Base-by-base conservation (phyloP, 2,888 invertebrate genomes). In the Pandemis corylana region DNA sequence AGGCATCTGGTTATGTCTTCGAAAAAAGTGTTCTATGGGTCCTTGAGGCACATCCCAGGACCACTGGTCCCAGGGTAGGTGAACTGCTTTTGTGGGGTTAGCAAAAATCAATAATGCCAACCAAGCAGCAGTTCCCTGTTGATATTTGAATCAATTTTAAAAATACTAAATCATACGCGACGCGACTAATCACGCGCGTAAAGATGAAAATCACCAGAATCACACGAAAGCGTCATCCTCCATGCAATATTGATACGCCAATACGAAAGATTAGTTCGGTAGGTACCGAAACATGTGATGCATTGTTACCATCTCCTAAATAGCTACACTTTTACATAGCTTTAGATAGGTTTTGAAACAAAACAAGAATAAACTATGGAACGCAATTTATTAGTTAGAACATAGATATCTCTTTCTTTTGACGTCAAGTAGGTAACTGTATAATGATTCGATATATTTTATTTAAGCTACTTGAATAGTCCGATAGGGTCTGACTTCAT, bases 41-140 rank as follows among this genome's bases (percentile, higher is more conserved):
- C 79, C 77, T 36, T 81, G 81, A 4, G 82, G 79, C 4, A 77
- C 67, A 0, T 79, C 74, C 83, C 82, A 82, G 0, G 83, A 78
- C 86, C 85, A 84, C 9, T 73, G 79, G 0, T 82, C 78, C 87
- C 87, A 88, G 0, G 80, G 78, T 12, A 81, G 59, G 4, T 73
- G 61, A n/a, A 56, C 72, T 15, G 46, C 20, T 42, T 28, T 13
- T 59, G 64, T 59, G 42, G 53, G n/a, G 53, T 66, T 53, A 53
- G 53, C n/a, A 0, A 71, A n/a, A 49, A 64, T 49, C 62, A 75
- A 10, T 53, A 76, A 10, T 44, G 46, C 12, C 13, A 81, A n/a
- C 56, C 66, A 63, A 6, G 76, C 28, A 12, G 46, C 28, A 65
- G 20, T 15, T 56, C 2, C 49, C 65, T 65, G 28, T 49, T 12